These are phyloP conservation scores for Drosophila hydei DNA, from an alignment of 1,140 invertebrate genomes.

Conservation along the genomic window DNA sequence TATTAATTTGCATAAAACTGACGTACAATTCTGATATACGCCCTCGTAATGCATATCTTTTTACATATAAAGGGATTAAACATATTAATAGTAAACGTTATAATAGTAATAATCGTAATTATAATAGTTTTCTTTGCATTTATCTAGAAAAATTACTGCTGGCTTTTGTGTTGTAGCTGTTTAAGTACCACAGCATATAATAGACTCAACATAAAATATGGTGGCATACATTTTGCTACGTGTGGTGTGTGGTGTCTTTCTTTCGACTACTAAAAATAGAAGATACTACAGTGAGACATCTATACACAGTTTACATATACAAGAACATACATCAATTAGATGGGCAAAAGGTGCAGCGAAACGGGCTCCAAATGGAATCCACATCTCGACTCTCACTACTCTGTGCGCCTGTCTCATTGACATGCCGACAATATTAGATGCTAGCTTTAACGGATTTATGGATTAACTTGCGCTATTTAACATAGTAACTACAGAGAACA, in stretches of 20 bases:
- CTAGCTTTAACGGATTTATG: conserved; percentile 24
- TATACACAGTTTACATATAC: conserved; percentile 73
- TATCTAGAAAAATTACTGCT: conserved; percentile 46
- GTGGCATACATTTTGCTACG: conserved; percentile 47
- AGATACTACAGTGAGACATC: conserved; percentile 33
- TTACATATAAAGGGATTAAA: conserved; percentile 78
- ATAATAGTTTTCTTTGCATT: conserved; percentile 58
- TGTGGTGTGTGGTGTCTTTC: conserved; percentile 54
- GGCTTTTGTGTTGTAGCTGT: conserved; percentile 58
- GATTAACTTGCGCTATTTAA: conserved; percentile 77
- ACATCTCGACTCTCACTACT: conserved; percentile 10
- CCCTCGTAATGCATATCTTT: conserved; percentile 59
- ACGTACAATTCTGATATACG: conserved; percentile 50
- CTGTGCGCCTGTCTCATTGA: conserved; percentile 29
- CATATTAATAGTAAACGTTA: conserved; percentile 72
- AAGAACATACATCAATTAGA: conserved; percentile 35
- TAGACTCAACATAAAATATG: conserved; percentile 67
- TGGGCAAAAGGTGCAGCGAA: conserved; percentile 29
- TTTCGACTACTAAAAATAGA: conserved; percentile 23
- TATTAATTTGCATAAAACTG: conserved; percentile 78
- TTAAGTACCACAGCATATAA: conserved; percentile 76
- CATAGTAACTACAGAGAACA: conserved; percentile 72
- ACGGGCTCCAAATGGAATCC: neutral
- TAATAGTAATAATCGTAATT: conserved; percentile 74
- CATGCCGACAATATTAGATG: conserved; percentile 15